Evolutionary conservation across 2,888 invertebrate species (phyloP).

Genomic region (Sinhomidia bicolor): DNA sequence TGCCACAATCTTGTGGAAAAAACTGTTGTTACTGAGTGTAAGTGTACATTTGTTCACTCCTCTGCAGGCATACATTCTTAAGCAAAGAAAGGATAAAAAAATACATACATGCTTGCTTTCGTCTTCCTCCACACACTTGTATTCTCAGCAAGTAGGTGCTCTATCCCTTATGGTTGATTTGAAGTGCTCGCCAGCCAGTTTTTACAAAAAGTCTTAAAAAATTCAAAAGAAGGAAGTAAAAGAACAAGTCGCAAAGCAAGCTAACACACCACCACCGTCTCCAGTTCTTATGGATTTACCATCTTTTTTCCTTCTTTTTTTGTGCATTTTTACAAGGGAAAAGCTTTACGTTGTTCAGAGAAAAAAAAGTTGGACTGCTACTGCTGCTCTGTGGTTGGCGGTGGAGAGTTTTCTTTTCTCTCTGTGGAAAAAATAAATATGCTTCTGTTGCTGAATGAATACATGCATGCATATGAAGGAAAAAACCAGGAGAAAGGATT

Average conservation of each 20-base stretch:
- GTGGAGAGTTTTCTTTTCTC: conserved; percentile 3
- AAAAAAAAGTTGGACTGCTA: conserved; percentile 25
- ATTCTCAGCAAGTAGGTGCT: neutral
- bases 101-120: neutral
- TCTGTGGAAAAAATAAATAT: conserved; percentile 1
- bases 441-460: neutral
- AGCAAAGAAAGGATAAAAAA: neutral
- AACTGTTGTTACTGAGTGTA: neutral
- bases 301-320: conserved; percentile 7
- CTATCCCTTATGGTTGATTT: conserved; percentile 9
- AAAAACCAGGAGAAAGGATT: conserved; percentile 31
- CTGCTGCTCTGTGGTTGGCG: neutral
- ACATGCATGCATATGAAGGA: conserved; percentile 5
- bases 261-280: neutral
- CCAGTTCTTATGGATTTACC: conserved; percentile 26
- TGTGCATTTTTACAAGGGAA: conserved; percentile 37
- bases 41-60: neutral
- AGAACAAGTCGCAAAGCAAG: neutral
- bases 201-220: neutral
- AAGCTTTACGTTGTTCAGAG: conserved; percentile 37
- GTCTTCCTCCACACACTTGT: neutral
- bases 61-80: neutral
- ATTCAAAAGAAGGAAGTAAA: conserved; percentile 30
- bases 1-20: conserved; percentile 22
- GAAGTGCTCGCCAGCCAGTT: conserved; percentile 15